Evolutionary conservation across 1,140 invertebrate genomes (phyloP), one percentile per base, ranked within the genome.

Genomic region (Habropoda laboriosa): DNA sequence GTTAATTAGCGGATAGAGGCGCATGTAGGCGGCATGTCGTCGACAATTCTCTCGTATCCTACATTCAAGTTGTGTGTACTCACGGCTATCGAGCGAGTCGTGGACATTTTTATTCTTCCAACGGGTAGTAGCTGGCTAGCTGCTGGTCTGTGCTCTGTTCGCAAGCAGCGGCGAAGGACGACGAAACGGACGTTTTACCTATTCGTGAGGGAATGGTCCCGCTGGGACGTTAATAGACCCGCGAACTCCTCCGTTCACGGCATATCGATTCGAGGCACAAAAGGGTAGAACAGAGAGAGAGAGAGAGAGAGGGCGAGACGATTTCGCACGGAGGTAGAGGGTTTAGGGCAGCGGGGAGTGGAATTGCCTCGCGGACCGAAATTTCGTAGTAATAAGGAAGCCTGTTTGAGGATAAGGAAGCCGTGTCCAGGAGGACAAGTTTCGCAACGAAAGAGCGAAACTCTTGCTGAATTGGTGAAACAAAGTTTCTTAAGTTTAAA

Each of bases 351-450:
- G 55, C 53, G 30, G 16, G 13, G 16, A 1, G 7, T 24, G 1
- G 13, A 45, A 45, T 61, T 73, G 42, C 30, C 42, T 35, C 12
- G 27, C 13, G 49, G 30, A 16, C 18, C 38, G 40, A 27, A 66
- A 76, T 67, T 66, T 67, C 13, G 12, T 67, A 57, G 38, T 76
- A 64, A 45, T 67, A 67, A n/a, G n/a, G n/a, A n/a, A n/a, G n/a
- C n/a, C n/a, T n/a, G n/a, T n/a, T n/a, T n/a, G n/a, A n/a, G n/a
- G n/a, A n/a, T n/a, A n/a, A n/a, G n/a, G n/a, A n/a, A n/a, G n/a
- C n/a, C n/a, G n/a, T n/a, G n/a, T n/a, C n/a, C n/a, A n/a, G n/a
- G n/a, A n/a, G n/a, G n/a, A n/a, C n/a, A n/a, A n/a, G n/a, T n/a
- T n/a, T n/a, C n/a, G n/a, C n/a, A n/a, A n/a, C n/a, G n/a, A n/a